Percentiles rank a stretch among this genome's conserved stretches.
phyloP scores from a whole-genome alignment of 1,140 invertebrate genomes.

The Steinernema khuongi region DNA sequence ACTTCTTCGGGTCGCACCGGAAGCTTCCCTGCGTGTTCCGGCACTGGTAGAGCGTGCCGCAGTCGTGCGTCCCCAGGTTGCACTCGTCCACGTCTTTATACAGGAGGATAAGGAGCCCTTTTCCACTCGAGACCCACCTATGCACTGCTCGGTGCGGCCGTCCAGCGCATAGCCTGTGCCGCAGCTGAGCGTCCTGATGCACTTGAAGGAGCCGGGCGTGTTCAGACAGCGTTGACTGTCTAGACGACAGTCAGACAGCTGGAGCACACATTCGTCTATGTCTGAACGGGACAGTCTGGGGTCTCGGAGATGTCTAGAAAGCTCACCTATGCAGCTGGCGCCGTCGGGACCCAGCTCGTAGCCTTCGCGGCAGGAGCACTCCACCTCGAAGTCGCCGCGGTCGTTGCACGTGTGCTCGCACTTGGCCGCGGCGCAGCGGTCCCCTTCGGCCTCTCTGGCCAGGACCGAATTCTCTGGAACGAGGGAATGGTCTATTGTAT shows the following conservation, averaged over 20 bases:
- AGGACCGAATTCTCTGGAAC: slow-evolving; percentile 15
- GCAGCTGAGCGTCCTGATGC: slow-evolving; percentile 76
- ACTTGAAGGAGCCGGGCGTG: slow-evolving; percentile 61
- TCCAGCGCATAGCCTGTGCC: slow-evolving; percentile 94
- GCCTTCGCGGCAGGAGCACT: slow-evolving; percentile 51
- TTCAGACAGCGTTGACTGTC: slow-evolving; percentile 57
- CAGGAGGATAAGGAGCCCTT: slow-evolving; percentile 18
- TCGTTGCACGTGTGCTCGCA: slow-evolving; percentile 56
- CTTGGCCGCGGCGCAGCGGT: slow-evolving; percentile 34
- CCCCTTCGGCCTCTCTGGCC: slow-evolving; percentile 1
- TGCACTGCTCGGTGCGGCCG: slow-evolving; percentile 75
- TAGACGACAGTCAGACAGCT: slow-evolving; percentile 49
- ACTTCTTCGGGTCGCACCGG: slow-evolving; percentile 67
- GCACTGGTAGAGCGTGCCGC: slow-evolving; percentile 73
- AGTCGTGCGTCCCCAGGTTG: slow-evolving; percentile 72
- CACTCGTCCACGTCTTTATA: slow-evolving; percentile 85
- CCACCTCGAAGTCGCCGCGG: slow-evolving; percentile 42
- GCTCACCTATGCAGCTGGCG: slow-evolving; percentile 47
- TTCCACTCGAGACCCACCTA: slow-evolving; percentile 66
- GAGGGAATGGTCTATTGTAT: too few relatives aligned
- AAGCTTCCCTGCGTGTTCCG: slow-evolving; percentile 77
- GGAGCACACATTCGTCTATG: slow-evolving; percentile 55
- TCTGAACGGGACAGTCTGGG: slow-evolving; percentile 36
- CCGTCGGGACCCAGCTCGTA: slow-evolving; percentile 53
- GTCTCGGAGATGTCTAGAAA: background rate